phyloP scores from a whole-genome alignment of 2,113 vertebrate genomes.

The Anser cygnoides region DNA sequence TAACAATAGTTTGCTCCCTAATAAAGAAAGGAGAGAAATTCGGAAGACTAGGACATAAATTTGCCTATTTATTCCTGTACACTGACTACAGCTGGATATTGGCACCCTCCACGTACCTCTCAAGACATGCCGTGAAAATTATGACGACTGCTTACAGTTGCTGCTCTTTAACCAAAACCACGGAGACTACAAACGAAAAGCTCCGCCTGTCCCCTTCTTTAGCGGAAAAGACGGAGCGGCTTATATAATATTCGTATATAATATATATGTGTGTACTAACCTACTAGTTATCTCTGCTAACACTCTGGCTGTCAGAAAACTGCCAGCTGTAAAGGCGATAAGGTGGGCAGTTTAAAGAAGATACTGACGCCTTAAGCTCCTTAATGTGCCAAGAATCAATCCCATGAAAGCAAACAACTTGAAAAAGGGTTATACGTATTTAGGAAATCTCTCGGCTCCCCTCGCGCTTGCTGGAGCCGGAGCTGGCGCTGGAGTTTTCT shows the following conservation, averaged over 20 bases:
- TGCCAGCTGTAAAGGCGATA: conserved; percentile 73
- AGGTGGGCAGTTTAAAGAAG: conserved; percentile 78
- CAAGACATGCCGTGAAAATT: neutral
- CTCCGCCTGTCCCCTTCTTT: neutral
- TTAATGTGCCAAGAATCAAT: conserved; percentile 80
- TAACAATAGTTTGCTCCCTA: conserved; percentile 65
- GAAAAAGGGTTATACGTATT: conserved; percentile 67
- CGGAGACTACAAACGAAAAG: neutral
- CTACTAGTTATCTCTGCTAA: conserved; percentile 75
- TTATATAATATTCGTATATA: conserved; percentile 18
- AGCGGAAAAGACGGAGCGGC: neutral
- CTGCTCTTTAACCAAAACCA: conserved; percentile 30
- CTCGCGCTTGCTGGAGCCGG: neutral
- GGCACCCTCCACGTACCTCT: neutral
- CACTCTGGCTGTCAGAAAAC: conserved; percentile 63
- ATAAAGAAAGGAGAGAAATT: conserved; percentile 68
- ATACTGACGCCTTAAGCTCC: conserved; percentile 74
- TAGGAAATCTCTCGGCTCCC: conserved; percentile 55
- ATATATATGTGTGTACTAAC: conserved; percentile 68
- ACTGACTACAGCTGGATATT: conserved; percentile 23
- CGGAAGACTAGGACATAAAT: conserved; percentile 50
- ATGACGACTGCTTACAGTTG: neutral
- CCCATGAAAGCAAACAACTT: conserved; percentile 78
- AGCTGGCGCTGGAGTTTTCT: conserved; percentile 65
- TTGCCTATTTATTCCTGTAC: conserved; percentile 36